Evolutionary conservation across 2,888 invertebrate genomes (phyloP), one percentile per base, ranked within the genome.

Genomic region (Pterostichus niger): DNA sequence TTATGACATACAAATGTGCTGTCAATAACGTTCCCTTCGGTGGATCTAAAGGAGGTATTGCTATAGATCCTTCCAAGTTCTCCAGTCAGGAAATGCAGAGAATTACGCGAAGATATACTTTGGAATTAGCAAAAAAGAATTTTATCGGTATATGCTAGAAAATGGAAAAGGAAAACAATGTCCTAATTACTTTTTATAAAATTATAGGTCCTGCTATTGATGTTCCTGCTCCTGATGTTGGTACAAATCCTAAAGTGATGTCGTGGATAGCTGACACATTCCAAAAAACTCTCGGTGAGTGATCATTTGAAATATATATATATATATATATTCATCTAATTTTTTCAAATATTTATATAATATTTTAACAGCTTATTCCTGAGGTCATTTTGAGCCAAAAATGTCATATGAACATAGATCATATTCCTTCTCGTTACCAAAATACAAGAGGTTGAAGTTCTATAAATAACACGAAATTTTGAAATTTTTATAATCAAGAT

Each of bases 1-100:
- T 96, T 87, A 96, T 96, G 96, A 96, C 96, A 10, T 96, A 93
- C 90, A 96, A 96, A 90, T 96, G 95, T 88, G 95, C 96, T 24
- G 94, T 94, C 86, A 94, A 94, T 15, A 95, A 93, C 89, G 94
- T 96, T 73, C 96, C 96, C 6, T 96, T 95, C 88, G 96, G 96
- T 77, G 96, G 96, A 40, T 92, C 94, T 68, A 94, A 94, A 88
- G 94, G 93, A 88, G 96, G 96, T 64, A 92, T 96, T 11, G 92
- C 92, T 86, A 95, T 96, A 85, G 92, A 96, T 87, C 96, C 96
- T 0, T 93, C 92, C 86, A 92, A 93, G 78, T 96, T 94, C 88
- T 93, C 94, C 0, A 92, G 93, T 82, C 91, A 92, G 81, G 96
- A 96, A 87, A 90, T 96, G 85, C 95, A 96, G 88, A 93, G 94